Evolutionary conservation across 2,113 vertebrate genomes (phyloP).

Genomic region (Sciurus niger): DNA sequence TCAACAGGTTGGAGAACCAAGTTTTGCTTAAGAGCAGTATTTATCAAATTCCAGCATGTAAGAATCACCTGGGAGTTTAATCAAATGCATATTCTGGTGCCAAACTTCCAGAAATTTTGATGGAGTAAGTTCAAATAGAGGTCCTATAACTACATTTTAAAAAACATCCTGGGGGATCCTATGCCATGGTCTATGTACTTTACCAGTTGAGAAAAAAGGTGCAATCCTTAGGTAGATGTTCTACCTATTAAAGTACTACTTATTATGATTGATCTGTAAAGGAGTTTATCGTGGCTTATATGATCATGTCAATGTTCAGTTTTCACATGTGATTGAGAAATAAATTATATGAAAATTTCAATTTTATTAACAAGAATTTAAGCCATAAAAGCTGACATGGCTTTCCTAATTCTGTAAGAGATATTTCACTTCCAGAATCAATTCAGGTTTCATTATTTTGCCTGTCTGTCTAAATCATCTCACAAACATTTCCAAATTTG

Average conservation of each 20-base stretch:
- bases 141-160: constrained; percentile 36
- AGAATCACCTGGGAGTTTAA: constrained; percentile 44
- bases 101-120: constrained; percentile 37
- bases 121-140: constrained; percentile 24
- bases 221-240: constrained; percentile 17
- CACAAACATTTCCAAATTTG: not conserved
- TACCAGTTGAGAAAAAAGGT: constrained; percentile 15
- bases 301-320: not conserved
- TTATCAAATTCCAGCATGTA: constrained; percentile 27
- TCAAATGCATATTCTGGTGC: constrained; percentile 54
- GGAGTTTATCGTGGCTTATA: constrained; percentile 8
- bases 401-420: not conserved
- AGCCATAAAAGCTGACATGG: not conserved
- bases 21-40: constrained; percentile 31
- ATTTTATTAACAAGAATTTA: constrained; percentile 49
- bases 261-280: not conserved
- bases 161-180: not conserved
- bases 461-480: not conserved
- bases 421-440: not conserved
- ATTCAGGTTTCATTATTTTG: not conserved
- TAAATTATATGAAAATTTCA: not conserved
- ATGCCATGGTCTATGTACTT: not conserved
- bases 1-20: constrained; percentile 58
- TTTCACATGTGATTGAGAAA: constrained; percentile 29
- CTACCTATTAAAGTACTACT: not conserved